A percentile compares a stretch with the other conserved stretches of the same genome.
These are phyloP conservation scores for Theretra japonica DNA, from an alignment of 2,888 invertebrate species.

Conservation along the genomic window DNA sequence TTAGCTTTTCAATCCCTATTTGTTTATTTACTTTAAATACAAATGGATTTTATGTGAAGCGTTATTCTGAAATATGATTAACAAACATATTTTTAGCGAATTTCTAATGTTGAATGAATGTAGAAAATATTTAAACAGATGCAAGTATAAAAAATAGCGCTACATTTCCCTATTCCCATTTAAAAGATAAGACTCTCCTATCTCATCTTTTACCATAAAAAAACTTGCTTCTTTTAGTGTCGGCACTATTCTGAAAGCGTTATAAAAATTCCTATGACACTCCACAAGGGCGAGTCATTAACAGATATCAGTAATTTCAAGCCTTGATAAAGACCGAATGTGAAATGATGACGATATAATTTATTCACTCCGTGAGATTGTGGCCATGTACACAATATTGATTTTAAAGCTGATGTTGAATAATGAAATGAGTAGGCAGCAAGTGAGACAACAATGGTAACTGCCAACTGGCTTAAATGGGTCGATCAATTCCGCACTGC, in stretches of 20 bases:
- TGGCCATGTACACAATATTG: conserved; percentile 41
- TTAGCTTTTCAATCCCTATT: not conserved
- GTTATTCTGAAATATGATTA: no score
- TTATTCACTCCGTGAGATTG: conserved; percentile 22
- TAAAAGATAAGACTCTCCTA: no score
- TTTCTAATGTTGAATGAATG: no score
- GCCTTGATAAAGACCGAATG: conserved; percentile 5
- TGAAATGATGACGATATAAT: conserved; percentile 35
- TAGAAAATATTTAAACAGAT: no score
- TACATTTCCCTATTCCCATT: no score
- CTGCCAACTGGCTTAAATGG: conserved; percentile 41
- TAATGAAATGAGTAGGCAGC: conserved; percentile 47
- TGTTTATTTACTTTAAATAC: no score
- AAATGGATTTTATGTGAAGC: no score
- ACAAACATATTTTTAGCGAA: no score
- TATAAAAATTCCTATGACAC: not conserved
- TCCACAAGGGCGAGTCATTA: not conserved
- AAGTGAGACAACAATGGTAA: conserved; percentile 42
- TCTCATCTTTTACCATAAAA: no score
- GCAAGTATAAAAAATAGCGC: no score
- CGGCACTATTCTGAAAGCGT: not conserved
- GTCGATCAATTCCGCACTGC: conserved; percentile 49
- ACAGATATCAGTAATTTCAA: not conserved
- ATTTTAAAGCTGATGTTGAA: conserved; percentile 48
- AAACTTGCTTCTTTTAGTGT: not conserved